Percentiles rank a stretch among this genome's conserved stretches.
These are phyloP conservation scores for Mormyrops boulengeri DNA, from an alignment of 2,797 vertebrate genomes.

Conservation along the genomic window DNA sequence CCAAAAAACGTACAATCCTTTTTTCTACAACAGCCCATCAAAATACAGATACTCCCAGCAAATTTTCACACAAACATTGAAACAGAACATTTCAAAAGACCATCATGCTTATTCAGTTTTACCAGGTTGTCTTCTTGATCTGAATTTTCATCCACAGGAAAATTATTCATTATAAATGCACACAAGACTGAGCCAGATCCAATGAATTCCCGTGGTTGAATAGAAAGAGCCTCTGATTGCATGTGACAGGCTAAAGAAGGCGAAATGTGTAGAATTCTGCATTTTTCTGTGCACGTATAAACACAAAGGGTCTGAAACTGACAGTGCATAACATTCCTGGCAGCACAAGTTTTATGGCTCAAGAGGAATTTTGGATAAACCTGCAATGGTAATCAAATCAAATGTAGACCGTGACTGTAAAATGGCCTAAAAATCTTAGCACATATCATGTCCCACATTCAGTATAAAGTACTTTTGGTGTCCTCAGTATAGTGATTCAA, in stretches of 20 bases:
- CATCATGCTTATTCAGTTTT: not conserved
- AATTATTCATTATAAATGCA: not conserved
- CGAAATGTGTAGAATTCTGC: not conserved
- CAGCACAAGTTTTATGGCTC: not conserved
- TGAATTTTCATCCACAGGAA: not conserved
- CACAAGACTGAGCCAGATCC: not conserved
- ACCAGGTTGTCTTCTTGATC: not conserved
- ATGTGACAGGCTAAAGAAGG: not conserved
- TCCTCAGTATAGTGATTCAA: not conserved
- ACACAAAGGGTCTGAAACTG: not conserved
- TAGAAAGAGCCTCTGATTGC: not conserved
- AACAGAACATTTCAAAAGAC: not conserved
- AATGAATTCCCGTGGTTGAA: not conserved
- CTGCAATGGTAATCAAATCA: constrained; percentile 6
- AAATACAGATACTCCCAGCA: not conserved
- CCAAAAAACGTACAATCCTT: not conserved
- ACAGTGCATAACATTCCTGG: not conserved
- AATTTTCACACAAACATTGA: not conserved
- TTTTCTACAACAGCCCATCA: not conserved
- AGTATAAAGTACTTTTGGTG: not conserved
- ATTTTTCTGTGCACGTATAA: not conserved
- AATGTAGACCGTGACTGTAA: not conserved
- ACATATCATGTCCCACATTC: not conserved
- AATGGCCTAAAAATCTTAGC: not conserved
- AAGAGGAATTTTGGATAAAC: not conserved